Conservation (phyloP, 1,140 invertebrate genomes). For the Tetragonula clypearis region DNA sequence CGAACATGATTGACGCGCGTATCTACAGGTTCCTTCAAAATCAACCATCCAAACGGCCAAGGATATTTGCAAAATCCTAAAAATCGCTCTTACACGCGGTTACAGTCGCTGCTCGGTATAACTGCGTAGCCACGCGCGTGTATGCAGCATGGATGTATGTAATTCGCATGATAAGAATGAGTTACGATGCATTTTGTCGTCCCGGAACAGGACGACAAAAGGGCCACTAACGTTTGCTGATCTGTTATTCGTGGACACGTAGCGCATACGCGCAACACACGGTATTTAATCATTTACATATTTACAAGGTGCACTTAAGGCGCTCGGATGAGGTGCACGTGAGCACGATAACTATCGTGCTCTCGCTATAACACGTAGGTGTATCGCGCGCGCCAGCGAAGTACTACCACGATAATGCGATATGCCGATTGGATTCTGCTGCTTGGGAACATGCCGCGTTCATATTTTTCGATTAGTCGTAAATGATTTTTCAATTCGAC, state of each 20-base stretch:
- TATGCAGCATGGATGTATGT: background rate
- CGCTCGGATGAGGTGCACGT: conserved; percentile 36
- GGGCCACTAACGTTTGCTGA: conserved; percentile 22
- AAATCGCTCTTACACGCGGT: background rate
- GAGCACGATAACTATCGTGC: conserved; percentile 41
- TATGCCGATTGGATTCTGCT: conserved; percentile 5
- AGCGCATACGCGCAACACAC: conserved; percentile 8
- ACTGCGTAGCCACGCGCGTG: background rate
- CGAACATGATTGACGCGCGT: too few species aligned
- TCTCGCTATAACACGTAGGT: conserved; percentile 37
- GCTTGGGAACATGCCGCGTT: background rate
- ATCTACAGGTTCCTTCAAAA: too few species aligned
- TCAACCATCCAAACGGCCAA: too few species aligned
- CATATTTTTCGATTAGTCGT: background rate
- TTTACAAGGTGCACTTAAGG: conserved; percentile 50
- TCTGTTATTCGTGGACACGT: conserved; percentile 25
- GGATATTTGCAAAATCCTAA: background rate
- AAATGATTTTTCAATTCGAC: background rate
- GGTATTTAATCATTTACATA: conserved; percentile 48
- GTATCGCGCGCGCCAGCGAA: conserved; percentile 4
- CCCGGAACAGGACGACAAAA: conserved; percentile 38
- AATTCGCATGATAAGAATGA: conserved; percentile 40
- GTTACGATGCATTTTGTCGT: conserved; percentile 45
- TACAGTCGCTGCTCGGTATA: background rate
- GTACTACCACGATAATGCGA: conserved; percentile 26